Conservation (phyloP, 2,888 invertebrate species). For the Lasioglossum oenotherae region DNA sequence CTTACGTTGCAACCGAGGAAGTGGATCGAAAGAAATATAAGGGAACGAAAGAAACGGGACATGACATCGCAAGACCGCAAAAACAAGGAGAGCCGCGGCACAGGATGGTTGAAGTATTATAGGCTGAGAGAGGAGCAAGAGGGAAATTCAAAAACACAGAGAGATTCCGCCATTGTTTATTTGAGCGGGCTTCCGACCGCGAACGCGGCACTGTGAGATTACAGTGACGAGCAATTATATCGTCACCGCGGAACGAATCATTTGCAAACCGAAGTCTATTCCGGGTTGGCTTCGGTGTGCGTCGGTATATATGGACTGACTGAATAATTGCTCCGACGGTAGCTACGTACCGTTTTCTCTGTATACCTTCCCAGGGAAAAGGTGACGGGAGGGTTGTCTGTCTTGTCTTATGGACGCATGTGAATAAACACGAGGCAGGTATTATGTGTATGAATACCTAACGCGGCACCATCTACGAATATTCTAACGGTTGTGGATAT, state of each 20-base stretch:
- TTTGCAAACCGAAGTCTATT: constrained; percentile 72
- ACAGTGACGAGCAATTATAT: constrained; percentile 60
- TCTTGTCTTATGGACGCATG: constrained; percentile 27
- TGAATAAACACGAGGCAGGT: constrained; percentile 14
- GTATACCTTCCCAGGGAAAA: constrained; percentile 44
- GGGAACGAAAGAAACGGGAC: constrained; percentile 23
- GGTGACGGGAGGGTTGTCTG: constrained; percentile 25
- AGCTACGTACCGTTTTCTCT: constrained; percentile 50
- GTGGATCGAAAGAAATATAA: neutral
- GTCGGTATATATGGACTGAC: constrained; percentile 63
- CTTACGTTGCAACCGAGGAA: constrained; percentile 30
- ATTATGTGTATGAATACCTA: constrained; percentile 2
- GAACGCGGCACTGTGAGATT: constrained; percentile 50
- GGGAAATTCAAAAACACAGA: constrained; percentile 9
- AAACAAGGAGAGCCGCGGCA: neutral
- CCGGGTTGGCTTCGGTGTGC: constrained; percentile 49
- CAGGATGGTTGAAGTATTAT: neutral
- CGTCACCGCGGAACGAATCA: constrained; percentile 66
- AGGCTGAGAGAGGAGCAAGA: constrained; percentile 5
- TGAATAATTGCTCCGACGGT: constrained; percentile 76
- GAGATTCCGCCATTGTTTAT: constrained; percentile 52
- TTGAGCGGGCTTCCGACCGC: constrained; percentile 40
- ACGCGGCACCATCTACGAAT: neutral
- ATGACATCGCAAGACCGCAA: neutral
- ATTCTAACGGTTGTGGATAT: constrained; percentile 1